Evolutionary conservation across 2,797 vertebrate genomes (phyloP).

Genomic region (Geotrypetes seraphini): DNA sequence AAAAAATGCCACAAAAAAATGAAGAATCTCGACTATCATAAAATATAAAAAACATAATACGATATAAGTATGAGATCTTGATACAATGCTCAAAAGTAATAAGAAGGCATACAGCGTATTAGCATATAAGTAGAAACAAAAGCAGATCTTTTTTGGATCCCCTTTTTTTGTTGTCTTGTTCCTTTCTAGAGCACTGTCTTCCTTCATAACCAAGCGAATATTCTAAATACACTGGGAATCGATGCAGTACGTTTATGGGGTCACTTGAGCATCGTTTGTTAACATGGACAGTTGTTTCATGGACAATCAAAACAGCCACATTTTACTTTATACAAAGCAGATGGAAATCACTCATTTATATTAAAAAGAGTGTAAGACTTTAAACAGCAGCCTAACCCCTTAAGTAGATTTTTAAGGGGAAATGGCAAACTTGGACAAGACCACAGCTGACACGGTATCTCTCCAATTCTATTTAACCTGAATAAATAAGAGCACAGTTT

Average conservation of each 20-base stretch:
- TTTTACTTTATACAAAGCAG: constrained; percentile 20
- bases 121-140: no score
- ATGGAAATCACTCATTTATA: constrained; percentile 27
- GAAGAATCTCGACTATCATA: no score
- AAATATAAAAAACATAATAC: no score
- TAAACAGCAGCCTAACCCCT: constrained; percentile 18
- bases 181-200: no score
- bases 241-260: not conserved
- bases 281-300: not conserved
- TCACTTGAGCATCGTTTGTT: not conserved
- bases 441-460: constrained; percentile 50
- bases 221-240: constrained; percentile 4
- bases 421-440: constrained; percentile 32
- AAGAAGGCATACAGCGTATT: no score
- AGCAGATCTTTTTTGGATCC: no score
- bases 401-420: constrained; percentile 27
- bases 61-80: no score
- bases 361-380: constrained; percentile 20
- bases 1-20: no score
- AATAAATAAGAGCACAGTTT: constrained; percentile 33
- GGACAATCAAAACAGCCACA: not conserved
- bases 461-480: constrained; percentile 47
- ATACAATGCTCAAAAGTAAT: no score
- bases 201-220: not conserved
- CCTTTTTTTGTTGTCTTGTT: no score